These are phyloP conservation scores for Ceratosolen solmsi DNA, from an alignment of 1,140 invertebrate species.

Conservation along the genomic window DNA sequence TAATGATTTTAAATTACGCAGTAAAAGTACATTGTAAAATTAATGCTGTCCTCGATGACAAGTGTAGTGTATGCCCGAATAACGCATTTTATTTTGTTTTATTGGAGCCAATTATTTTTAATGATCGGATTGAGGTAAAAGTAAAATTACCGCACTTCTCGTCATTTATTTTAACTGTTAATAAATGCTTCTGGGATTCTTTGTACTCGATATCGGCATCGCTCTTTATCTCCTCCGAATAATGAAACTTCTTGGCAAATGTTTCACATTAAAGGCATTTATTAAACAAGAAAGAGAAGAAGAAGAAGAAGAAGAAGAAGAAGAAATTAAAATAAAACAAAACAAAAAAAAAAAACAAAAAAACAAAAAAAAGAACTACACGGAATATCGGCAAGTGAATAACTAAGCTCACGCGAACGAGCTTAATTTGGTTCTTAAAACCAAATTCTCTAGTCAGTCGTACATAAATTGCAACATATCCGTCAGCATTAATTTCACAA, in stretches of 20 bases:
- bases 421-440: too few relatives aligned
- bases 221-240: neutral
- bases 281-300: neutral
- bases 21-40: slow-evolving; percentile 30
- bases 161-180: slow-evolving; percentile 14
- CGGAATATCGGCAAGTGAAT: neutral
- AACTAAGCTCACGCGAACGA: neutral
- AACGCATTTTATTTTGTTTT: slow-evolving; percentile 31
- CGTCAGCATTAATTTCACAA: slow-evolving; percentile 2
- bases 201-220: neutral
- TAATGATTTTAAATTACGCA: slow-evolving; percentile 41
- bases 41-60: slow-evolving; percentile 34
- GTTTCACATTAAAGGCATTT: neutral
- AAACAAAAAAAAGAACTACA: neutral
- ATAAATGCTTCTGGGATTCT: slow-evolving; percentile 7
- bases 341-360: neutral
- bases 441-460: neutral
- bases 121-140: slow-evolving; percentile 39
- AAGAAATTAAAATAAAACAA: neutral
- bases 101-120: slow-evolving; percentile 46
- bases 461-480: neutral
- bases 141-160: slow-evolving; percentile 3
- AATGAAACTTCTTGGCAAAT: neutral
- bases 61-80: slow-evolving; percentile 15
- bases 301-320: neutral